Evolutionary conservation across 2,797 vertebrate species (phyloP).

Genomic region (Sebastes trivittatus): DNA sequence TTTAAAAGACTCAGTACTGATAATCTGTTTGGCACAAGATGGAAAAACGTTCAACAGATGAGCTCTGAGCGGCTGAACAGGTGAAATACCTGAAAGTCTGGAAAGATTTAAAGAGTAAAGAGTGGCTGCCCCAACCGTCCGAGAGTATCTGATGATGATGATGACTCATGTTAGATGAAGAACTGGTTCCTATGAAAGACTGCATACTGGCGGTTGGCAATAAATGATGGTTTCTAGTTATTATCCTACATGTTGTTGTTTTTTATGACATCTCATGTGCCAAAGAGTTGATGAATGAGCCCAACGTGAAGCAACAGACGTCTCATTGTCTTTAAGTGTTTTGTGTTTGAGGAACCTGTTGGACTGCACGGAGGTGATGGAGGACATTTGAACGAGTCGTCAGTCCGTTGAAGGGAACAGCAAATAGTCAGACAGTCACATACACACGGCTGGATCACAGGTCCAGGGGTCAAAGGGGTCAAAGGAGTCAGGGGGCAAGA

Average conservation of each 20-base stretch:
- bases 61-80: not conserved
- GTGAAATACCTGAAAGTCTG: not conserved
- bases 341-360: not conserved
- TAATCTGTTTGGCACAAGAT: not conserved
- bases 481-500: no score
- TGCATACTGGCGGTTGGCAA: not conserved
- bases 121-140: not conserved
- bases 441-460: not conserved
- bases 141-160: not conserved
- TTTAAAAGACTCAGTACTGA: not conserved
- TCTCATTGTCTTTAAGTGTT: not conserved
- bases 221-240: not conserved
- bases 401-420: not conserved
- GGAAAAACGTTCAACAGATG: not conserved
- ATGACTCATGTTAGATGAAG: not conserved
- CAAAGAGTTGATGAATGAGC: not conserved
- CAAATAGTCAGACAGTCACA: not conserved
- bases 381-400: not conserved
- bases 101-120: not conserved
- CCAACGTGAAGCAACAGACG: not conserved
- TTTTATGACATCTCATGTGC: not conserved
- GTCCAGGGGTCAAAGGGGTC: no score
- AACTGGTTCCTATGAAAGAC: not conserved
- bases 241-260: not conserved
- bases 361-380: not conserved